These are phyloP conservation scores for Phyllostomus discolor DNA, from an alignment of 2,113 vertebrate genomes.

Conservation along the genomic window DNA sequence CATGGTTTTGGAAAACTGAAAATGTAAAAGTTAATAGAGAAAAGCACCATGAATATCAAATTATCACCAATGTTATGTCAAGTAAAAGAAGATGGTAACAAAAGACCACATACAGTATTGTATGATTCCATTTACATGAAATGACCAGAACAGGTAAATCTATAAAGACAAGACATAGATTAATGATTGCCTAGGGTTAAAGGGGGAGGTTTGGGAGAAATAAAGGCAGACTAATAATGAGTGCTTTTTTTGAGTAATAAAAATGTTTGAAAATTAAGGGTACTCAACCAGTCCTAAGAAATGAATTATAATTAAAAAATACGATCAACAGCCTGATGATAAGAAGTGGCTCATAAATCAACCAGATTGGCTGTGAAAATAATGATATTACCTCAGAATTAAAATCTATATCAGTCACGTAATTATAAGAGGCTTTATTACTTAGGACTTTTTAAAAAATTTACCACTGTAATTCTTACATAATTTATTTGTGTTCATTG, in stretches of 20 bases:
- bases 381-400: background rate
- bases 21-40: background rate
- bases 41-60: background rate
- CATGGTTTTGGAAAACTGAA: constrained; percentile 35
- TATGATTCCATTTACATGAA: no score
- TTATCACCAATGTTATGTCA: background rate
- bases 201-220: no score
- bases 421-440: background rate
- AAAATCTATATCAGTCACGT: background rate
- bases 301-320: background rate
- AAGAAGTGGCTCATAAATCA: background rate
- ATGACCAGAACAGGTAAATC: no score
- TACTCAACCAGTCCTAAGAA: background rate
- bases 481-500: background rate
- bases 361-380: background rate
- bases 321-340: no score
- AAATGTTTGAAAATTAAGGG: background rate
- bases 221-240: no score
- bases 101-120: no score
- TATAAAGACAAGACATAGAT: no score
- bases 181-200: no score
- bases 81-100: no score
- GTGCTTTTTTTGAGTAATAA: background rate
- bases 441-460: background rate
- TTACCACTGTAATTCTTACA: background rate